Conservation (phyloP, 2,797 vertebrate genomes). For the Leptoclinus maculatus region DNA sequence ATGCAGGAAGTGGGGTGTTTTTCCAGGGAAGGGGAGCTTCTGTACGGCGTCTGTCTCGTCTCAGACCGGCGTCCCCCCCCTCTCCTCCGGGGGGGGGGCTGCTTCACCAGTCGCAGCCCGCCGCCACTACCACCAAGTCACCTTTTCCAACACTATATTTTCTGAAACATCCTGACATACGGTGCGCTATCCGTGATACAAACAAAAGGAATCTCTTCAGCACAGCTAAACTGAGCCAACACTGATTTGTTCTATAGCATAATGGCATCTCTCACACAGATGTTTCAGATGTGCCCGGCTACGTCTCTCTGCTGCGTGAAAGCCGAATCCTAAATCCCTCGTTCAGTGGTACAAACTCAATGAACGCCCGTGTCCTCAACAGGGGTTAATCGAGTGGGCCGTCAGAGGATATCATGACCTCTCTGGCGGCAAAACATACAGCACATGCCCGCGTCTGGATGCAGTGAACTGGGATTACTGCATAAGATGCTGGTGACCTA, state of each 20-base stretch:
- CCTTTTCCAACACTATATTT: slow-evolving; percentile 23
- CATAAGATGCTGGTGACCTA: slow-evolving; percentile 87
- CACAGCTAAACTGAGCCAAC: slow-evolving; percentile 15
- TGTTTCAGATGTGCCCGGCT: slow-evolving; percentile 61
- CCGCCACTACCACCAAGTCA: slow-evolving; percentile 36
- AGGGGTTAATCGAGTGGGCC: slow-evolving; percentile 80
- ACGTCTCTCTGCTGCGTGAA: slow-evolving; percentile 52
- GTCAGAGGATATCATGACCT: slow-evolving; percentile 82
- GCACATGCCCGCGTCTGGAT: slow-evolving; percentile 78
- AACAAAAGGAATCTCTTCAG: slow-evolving; percentile 29
- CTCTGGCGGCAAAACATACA: slow-evolving; percentile 80
- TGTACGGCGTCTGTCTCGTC: slow-evolving; percentile 42
- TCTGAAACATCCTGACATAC: not conserved
- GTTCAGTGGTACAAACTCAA: slow-evolving; percentile 56
- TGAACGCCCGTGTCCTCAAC: slow-evolving; percentile 69
- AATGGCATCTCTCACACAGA: slow-evolving; percentile 50
- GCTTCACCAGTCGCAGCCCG: not conserved
- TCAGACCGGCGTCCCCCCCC: slow-evolving; percentile 23
- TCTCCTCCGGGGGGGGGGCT: slow-evolving; percentile 11
- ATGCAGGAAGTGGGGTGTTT: slow-evolving; percentile 66
- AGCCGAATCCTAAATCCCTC: slow-evolving; percentile 68
- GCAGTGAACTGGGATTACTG: slow-evolving; percentile 84
- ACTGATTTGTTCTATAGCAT: slow-evolving; percentile 39
- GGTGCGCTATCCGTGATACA: not conserved
- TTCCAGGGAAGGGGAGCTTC: slow-evolving; percentile 38